Conservation (phyloP, 2,113 vertebrate species). For the Ceyx cyanopectus region DNA sequence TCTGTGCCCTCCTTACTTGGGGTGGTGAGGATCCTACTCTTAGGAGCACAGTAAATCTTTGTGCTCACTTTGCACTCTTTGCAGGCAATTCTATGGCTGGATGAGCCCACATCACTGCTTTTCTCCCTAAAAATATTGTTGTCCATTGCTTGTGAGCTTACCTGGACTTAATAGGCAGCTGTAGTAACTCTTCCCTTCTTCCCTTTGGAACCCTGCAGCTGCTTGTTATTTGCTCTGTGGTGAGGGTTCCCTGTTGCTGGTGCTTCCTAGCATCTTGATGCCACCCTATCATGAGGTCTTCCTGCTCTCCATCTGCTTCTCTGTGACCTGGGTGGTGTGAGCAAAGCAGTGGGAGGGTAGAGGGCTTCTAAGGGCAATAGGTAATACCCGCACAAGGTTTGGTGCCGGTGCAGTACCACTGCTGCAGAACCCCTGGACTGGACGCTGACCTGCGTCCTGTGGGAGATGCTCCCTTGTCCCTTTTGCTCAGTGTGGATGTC, state of each 20-base stretch:
- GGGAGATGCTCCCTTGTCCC: background rate
- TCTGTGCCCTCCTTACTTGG: background rate
- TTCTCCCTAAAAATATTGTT: background rate
- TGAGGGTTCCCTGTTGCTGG: background rate
- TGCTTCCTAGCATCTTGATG: background rate
- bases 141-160: rapidly evolving
- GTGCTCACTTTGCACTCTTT: background rate
- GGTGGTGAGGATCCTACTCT: background rate
- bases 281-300: background rate
- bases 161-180: background rate
- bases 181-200: background rate
- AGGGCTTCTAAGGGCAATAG: background rate
- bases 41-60: background rate
- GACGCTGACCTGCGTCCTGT: background rate
- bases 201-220: background rate
- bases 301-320: background rate
- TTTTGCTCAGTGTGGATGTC: rapidly evolving
- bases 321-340: background rate
- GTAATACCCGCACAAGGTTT: background rate
- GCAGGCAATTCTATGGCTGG: background rate
- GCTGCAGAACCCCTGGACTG: background rate
- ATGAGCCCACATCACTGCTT: background rate
- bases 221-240: background rate
- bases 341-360: background rate
- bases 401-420: rapidly evolving